Percentiles rank a stretch among this genome's conserved stretches.
These are phyloP conservation scores for Peromyscus attwateri DNA, from an alignment of 2,797 vertebrate genomes.

Conservation along the genomic window DNA sequence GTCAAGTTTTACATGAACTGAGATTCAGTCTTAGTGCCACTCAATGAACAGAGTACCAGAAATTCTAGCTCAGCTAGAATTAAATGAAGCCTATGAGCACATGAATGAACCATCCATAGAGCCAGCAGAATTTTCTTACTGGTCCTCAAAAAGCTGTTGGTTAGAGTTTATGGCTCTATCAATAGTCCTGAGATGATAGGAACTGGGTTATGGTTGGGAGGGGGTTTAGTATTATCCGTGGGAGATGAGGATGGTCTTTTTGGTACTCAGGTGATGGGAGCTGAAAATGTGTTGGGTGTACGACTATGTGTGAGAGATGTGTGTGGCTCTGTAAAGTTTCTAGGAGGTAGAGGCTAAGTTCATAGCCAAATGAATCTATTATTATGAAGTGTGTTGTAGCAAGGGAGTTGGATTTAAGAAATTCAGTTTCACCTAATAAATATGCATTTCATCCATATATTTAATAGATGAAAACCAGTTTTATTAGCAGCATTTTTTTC, in stretches of 20 bases:
- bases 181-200: background rate
- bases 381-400: background rate
- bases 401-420: background rate
- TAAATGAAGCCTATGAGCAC: background rate
- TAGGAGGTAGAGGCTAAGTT: background rate
- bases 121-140: background rate
- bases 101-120: background rate
- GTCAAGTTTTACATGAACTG: background rate
- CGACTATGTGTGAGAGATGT: fast-evolving
- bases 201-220: background rate
- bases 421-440: background rate
- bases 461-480: background rate
- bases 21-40: background rate
- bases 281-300: no score
- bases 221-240: background rate
- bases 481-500: background rate
- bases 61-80: background rate
- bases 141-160: background rate
- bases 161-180: background rate
- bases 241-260: background rate
- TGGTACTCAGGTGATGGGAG: background rate
- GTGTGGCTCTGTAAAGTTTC: background rate
- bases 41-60: background rate
- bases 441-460: background rate
- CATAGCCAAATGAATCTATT: background rate